Conservation (phyloP, 2,888 invertebrate genomes). For the Microchrysa polita region DNA sequence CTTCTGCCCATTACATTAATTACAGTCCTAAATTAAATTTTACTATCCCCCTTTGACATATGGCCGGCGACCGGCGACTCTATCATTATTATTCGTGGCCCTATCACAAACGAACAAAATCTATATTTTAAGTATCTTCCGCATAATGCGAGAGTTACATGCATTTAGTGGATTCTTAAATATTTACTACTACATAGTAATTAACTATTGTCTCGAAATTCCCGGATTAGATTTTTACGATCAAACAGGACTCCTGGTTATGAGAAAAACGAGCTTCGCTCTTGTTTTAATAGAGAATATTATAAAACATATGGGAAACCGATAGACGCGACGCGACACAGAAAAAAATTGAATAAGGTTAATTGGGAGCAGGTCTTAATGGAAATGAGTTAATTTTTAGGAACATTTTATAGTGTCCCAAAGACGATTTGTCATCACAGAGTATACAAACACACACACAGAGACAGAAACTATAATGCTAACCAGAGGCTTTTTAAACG, state of each 20-base stretch:
- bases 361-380: constrained; percentile 37
- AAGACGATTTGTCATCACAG: constrained; percentile 23
- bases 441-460: too few species aligned
- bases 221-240: constrained; percentile 1
- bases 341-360: constrained; percentile 21
- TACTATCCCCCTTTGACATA: constrained; percentile 31
- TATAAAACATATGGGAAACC: neutral
- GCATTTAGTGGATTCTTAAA: neutral
- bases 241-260: constrained; percentile 1
- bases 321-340: too few species aligned
- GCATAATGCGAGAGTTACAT: neutral
- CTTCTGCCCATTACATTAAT: constrained; percentile 36
- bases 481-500: neutral
- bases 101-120: neutral
- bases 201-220: constrained; percentile 36
- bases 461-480: neutral
- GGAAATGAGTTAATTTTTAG: constrained; percentile 39
- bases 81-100: too few species aligned
- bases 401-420: constrained; percentile 12
- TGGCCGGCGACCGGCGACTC: constrained; percentile 3
- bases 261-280: neutral
- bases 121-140: neutral
- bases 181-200: constrained; percentile 14
- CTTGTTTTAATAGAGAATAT: neutral
- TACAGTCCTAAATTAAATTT: constrained; percentile 40